Evolutionary conservation across 2,888 invertebrate genomes (phyloP), one percentile per base, ranked within the genome.

Genomic region (Autographa pulchrina): DNA sequence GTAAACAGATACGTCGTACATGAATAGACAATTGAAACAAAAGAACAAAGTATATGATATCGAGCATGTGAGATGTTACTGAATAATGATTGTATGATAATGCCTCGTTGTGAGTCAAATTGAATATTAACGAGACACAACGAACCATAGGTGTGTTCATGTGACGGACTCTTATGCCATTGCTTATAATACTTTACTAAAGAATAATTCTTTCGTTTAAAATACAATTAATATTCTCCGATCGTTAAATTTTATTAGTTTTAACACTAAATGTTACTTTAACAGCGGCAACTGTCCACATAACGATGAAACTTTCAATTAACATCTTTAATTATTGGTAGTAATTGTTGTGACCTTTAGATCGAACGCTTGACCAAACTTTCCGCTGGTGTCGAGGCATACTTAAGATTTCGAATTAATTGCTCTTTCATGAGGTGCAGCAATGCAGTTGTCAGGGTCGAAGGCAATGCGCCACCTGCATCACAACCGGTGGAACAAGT

Each of bases 61-160:
- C 82, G 85, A 83, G 86, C 90, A 92, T 91, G 90, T 88, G 89
- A 88, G 89, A 92, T 90, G 90, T 88, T 90, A 87, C 89, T 89
- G 92, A 90, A 92, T 92, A 90, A 89, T 90, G 90, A 91, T 91
- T 85, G 84, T 90, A 92, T 92, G 92, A 85, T 91, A 92, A 92
- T 91, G 82, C 82, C 87, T 88, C 83, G 88, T 91, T 91, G 90
- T 88, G 85, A 91, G 87, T 88, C 88, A 87, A 89, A 90, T 89
- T 88, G 90, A 91, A 92, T 92, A 91, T 91, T 89, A 86, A 90
- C 90, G 82, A 87, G 83, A 82, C 85, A 81, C 85, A 87, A 88
- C 84, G 82, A 78, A 82, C 79, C 67, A 70, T 78, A 68, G 75
- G 70, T 65, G 75, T 80, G 83, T 77, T 78, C 83, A 77, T 78